Evolutionary conservation across 2,113 vertebrate species (phyloP).

Genomic region (Hydropotes inermis): DNA sequence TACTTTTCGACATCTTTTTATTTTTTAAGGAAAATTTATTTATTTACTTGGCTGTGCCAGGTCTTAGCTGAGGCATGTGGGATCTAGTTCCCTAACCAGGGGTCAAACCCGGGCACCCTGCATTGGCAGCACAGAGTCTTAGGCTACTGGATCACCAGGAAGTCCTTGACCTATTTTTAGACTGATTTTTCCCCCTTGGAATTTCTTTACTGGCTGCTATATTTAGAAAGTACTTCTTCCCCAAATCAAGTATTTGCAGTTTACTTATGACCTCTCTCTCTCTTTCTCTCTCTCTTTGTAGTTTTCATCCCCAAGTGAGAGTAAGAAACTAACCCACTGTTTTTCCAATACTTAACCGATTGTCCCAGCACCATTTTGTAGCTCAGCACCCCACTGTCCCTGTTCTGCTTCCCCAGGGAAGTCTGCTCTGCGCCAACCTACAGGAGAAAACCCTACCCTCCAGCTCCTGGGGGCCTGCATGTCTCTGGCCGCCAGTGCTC

Average conservation of each 20-base stretch:
- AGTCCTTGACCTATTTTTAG: background rate
- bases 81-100: background rate
- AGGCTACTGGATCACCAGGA: background rate
- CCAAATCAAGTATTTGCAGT: background rate
- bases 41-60: background rate
- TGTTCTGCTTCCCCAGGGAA: background rate
- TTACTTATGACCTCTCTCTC: background rate
- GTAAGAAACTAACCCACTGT: background rate
- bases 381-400: background rate
- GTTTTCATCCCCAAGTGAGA: background rate
- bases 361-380: background rate
- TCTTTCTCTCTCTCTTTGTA: background rate
- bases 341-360: background rate
- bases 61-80: background rate
- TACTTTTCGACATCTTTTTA: background rate
- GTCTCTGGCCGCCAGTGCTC: background rate
- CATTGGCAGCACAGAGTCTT: background rate
- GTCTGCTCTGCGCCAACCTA: background rate
- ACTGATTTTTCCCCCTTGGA: background rate
- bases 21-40: background rate
- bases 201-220: background rate
- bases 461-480: background rate
- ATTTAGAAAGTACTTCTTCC: background rate
- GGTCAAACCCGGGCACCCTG: background rate
- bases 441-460: background rate